Evolutionary conservation across 2,797 vertebrate species (phyloP), one percentile per base, ranked within the genome.

Genomic region (Oceanodroma leucorhoa): DNA sequence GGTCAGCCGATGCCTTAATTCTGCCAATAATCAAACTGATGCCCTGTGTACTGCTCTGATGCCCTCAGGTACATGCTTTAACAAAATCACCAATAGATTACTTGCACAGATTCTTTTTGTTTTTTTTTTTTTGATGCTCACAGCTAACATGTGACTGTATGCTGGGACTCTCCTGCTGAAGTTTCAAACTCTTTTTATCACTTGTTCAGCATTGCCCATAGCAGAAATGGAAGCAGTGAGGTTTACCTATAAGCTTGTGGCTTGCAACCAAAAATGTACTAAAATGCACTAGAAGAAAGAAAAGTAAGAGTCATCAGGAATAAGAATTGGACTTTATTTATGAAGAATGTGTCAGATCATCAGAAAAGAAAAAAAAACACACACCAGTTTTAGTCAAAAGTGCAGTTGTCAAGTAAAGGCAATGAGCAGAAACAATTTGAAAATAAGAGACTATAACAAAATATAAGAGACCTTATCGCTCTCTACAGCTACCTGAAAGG

Each of bases 21-120:
- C 9, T 75, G 27, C 53, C 4, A 2, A 0, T 27, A 66, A 36
- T 16, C 5, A 38, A 62, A 40, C 4, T 14, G 27, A 1, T 38
- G 23, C 13, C 7, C 26, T 51, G 22, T 45, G 19, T 40, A 46
- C 13, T 76, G 18, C 20, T 81, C 51, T 84, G 46, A 38, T 21
- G 3, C 2, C 10, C 23, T 38, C 29, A 20, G 26, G 23, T 5
- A 83, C 5, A 36, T 64, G 21, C 6, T 76, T 66, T 73, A 55
- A 64, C 14, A 77, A 84, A 87, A 66, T 24, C 29, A 48, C 9
- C 24, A 32, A 12, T 26, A 46, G 15, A 21, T 61, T 29, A 6
- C 5, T 66, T 8, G 11, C 4, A 50, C 3, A n/a, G 10, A 27
- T 54, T 50, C n/a, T n/a, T n/a, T n/a, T n/a, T n/a, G n/a, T 81